phyloP scores from a whole-genome alignment of 2,888 invertebrate species.

The Argyresthia goedartella region DNA sequence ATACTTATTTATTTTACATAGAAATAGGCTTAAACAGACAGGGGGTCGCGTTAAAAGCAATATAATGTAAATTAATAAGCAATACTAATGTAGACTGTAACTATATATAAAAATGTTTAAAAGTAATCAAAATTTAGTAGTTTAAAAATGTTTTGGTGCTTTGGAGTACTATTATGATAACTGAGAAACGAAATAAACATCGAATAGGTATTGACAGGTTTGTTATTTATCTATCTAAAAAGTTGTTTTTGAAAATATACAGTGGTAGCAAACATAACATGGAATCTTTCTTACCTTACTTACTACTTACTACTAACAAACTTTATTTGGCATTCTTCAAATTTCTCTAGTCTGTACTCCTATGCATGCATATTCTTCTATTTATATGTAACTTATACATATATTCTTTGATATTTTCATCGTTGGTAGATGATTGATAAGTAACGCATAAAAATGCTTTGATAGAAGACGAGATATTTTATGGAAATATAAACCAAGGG shows the following conservation, averaged over 20 bases:
- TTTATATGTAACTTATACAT: slow-evolving; percentile 37
- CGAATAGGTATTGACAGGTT: slow-evolving; percentile 29
- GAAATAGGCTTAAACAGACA: slow-evolving; percentile 29
- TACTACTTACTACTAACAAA: not conserved
- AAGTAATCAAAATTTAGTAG: slow-evolving; percentile 42
- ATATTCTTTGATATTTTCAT: slow-evolving; percentile 25
- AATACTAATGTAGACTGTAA: slow-evolving; percentile 53
- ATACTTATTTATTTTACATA: slow-evolving; percentile 29
- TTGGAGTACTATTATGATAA: slow-evolving; percentile 42
- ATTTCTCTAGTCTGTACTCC: not conserved
- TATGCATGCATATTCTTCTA: not conserved
- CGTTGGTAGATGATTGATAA: slow-evolving; percentile 24
- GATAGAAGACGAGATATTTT: slow-evolving; percentile 51
- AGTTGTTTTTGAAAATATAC: not conserved
- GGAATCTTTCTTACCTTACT: not conserved
- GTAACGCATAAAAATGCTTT: slow-evolving; percentile 42
- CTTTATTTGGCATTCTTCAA: not conserved
- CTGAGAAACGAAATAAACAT: slow-evolving; percentile 47
- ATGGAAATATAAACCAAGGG: slow-evolving; percentile 39
- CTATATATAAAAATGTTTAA: slow-evolving; percentile 29
- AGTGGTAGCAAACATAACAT: not conserved
- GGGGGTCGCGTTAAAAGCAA: slow-evolving; percentile 62
- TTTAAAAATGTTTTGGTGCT: slow-evolving; percentile 55
- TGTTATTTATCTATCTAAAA: not conserved
- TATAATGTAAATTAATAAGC: slow-evolving; percentile 61